These are phyloP conservation scores for Tretioscincus oriximinensis DNA, from an alignment of 2,113 vertebrate species.

Conservation along the genomic window DNA sequence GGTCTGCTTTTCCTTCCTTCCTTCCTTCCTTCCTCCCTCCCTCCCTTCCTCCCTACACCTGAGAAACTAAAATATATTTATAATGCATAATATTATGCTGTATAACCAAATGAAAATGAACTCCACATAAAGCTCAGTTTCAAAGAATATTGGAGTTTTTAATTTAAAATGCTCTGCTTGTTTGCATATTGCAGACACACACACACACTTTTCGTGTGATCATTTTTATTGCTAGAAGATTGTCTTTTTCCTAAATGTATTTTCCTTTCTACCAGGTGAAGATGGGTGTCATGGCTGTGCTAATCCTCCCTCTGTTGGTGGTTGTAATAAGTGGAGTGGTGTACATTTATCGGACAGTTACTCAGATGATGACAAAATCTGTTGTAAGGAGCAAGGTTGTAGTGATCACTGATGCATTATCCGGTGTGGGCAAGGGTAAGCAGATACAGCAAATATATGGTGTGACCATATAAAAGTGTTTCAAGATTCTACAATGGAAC, in stretches of 20 bases:
- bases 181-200: not conserved
- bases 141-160: no score
- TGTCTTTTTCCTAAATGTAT: not conserved
- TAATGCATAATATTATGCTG: not conserved
- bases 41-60: not conserved
- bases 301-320: conserved; percentile 84
- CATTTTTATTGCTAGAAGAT: not conserved
- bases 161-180: not conserved
- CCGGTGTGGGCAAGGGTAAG: conserved; percentile 90
- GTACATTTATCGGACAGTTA: conserved; percentile 88
- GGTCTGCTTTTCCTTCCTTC: not conserved
- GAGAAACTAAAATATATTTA: not conserved
- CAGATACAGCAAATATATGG: not conserved
- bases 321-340: conserved; percentile 85
- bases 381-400: conserved; percentile 92
- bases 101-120: no score
- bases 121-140: no score
- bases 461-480: not conserved
- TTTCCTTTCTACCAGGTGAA: conserved; percentile 59
- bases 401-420: conserved; percentile 91
- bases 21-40: not conserved
- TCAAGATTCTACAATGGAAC: not conserved
- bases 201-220: not conserved
- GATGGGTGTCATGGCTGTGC: conserved; percentile 80
- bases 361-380: conserved; percentile 86